A percentile compares a stretch with the other conserved stretches of the same genome.
These are phyloP conservation scores for Phallusia fumigata DNA, from an alignment of 23 tunicate species.

Conservation along the genomic window DNA sequence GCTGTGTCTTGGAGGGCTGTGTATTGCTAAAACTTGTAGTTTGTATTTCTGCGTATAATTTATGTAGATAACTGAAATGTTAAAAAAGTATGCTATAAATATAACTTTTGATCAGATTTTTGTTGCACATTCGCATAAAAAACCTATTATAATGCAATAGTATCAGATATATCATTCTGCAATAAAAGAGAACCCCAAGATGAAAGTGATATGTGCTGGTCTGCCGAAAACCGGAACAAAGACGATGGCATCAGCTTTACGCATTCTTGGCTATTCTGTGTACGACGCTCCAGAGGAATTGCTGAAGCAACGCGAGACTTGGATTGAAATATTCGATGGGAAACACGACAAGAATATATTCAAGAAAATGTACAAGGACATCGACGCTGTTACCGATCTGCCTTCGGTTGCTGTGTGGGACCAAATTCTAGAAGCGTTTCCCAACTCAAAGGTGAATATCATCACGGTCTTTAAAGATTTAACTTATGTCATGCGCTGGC, in stretches of 20 bases:
- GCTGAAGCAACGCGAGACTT: neutral
- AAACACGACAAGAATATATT: neutral
- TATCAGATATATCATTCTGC: no score
- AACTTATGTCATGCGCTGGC: no score
- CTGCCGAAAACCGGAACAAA: slow-evolving; percentile 8
- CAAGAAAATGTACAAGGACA: neutral
- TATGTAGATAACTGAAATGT: no score
- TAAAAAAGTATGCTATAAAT: no score
- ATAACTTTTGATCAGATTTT: no score
- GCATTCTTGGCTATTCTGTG: neutral
- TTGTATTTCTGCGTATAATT: no score
- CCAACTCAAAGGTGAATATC: neutral
- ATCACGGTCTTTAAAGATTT: no score
- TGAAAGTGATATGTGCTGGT: slow-evolving; percentile 1
- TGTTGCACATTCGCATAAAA: no score
- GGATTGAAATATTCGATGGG: slow-evolving; percentile 6
- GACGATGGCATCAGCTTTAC: neutral
- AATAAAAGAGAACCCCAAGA: neutral
- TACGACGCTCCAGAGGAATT: neutral
- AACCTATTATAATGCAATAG: no score
- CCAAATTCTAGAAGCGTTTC: neutral
- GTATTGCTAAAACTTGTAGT: no score
- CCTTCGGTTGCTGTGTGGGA: neutral
- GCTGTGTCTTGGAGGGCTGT: no score
- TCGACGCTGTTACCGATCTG: neutral